These are phyloP conservation scores for Etheostoma perlongum DNA, from an alignment of 2,797 vertebrate genomes.

Conservation along the genomic window DNA sequence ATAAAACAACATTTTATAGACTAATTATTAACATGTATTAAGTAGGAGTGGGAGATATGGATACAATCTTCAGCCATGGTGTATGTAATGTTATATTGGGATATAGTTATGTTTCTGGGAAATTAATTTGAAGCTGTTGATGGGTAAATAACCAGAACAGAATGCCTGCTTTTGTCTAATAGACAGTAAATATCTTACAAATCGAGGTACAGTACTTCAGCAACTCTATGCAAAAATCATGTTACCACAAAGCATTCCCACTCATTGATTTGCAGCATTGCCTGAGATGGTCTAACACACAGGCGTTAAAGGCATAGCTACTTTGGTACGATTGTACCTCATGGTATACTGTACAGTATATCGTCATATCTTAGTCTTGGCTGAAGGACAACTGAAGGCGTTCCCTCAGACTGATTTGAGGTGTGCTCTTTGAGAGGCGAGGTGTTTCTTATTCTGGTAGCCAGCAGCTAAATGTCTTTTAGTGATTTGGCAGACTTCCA, in stretches of 20 bases:
- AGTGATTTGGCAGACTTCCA: slow-evolving; percentile 66
- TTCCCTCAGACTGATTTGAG: slow-evolving; percentile 42
- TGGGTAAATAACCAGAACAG: neutral
- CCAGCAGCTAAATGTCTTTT: slow-evolving; percentile 67
- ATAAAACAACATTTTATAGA: neutral
- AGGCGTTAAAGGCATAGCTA: neutral
- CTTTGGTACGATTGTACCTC: neutral
- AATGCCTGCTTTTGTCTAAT: neutral
- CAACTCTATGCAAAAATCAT: neutral
- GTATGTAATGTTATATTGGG: neutral
- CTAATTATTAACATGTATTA: neutral
- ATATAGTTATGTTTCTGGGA: neutral
- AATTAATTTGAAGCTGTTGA: neutral
- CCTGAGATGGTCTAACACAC: neutral
- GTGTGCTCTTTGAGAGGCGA: slow-evolving; percentile 47
- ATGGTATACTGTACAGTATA: neutral
- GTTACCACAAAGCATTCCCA: neutral
- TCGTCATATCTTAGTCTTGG: slow-evolving; percentile 25
- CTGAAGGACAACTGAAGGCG: slow-evolving; percentile 48
- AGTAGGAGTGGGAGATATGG: no score
- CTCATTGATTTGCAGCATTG: neutral
- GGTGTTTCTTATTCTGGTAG: slow-evolving; percentile 67
- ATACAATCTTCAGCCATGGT: neutral
- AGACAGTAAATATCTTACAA: neutral
- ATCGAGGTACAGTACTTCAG: neutral